phyloP scores from a whole-genome alignment of 2,113 vertebrate species.

The Prionailurus bengalensis region DNA sequence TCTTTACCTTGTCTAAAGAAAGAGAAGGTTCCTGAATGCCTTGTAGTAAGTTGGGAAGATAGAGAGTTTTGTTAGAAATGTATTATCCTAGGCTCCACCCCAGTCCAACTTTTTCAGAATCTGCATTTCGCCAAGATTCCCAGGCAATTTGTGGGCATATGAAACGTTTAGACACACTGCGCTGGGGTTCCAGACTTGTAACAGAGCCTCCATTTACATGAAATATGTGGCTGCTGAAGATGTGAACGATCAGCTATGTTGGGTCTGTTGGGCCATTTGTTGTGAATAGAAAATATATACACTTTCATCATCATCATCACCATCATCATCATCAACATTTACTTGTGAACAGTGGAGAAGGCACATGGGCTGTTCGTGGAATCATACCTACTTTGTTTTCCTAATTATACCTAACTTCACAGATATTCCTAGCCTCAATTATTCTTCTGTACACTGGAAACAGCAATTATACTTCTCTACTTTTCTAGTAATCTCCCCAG shows the following conservation, averaged over 20 bases:
- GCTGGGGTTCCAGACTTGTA: not conserved
- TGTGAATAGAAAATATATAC: not conserved
- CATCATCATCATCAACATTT: not conserved
- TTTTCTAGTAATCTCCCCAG: not conserved
- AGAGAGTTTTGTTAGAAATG: not conserved
- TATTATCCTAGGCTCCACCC: not conserved
- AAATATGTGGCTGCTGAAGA: not conserved
- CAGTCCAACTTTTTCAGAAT: not conserved
- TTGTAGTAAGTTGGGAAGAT: not conserved
- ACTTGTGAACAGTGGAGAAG: not conserved
- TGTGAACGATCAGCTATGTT: not conserved
- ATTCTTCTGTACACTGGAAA: not conserved
- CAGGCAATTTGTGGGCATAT: not conserved
- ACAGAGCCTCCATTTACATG: not conserved
- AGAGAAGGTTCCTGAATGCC: not conserved
- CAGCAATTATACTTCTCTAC: not conserved
- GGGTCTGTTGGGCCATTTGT: not conserved
- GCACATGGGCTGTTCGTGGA: not conserved
- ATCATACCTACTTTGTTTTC: not conserved
- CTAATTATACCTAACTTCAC: not conserved
- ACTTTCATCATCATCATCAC: conserved; percentile 21
- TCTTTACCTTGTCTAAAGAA: not conserved
- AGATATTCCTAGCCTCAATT: not conserved
- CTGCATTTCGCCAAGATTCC: not conserved
- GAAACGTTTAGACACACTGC: not conserved